Evolutionary conservation across 2,113 vertebrate genomes (phyloP).

Genomic region (Glareola pratincola): DNA sequence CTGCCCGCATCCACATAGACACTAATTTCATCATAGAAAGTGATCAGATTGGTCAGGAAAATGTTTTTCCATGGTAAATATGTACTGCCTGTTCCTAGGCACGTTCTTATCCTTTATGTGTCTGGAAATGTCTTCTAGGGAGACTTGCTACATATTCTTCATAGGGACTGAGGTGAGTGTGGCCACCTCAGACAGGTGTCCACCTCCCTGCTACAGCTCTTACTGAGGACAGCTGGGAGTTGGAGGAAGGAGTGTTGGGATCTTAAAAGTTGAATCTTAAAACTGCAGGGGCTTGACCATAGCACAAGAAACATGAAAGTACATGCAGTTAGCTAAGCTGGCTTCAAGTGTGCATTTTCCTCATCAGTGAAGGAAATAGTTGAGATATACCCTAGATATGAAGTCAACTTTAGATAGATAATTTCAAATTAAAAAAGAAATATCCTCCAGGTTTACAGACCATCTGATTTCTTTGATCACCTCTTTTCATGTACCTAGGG

Average conservation of each 20-base stretch:
- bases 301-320: background rate
- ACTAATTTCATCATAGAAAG: background rate
- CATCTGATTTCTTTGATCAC: background rate
- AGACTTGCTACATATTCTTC: background rate
- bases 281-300: background rate
- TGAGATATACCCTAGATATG: fast-evolving
- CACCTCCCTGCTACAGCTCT: background rate
- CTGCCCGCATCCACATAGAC: background rate
- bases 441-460: background rate
- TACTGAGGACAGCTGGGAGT: background rate
- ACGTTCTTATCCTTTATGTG: background rate
- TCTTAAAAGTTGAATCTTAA: background rate
- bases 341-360: background rate
- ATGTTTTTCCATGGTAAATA: background rate
- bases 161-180: background rate
- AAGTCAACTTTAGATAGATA: background rate
- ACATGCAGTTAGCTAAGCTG: background rate
- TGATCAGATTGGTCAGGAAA: background rate
- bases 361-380: background rate
- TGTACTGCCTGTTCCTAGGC: background rate
- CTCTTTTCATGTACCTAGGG: background rate
- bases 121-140: background rate
- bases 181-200: background rate
- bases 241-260: background rate
- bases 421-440: background rate